Evolutionary conservation across 2,888 invertebrate genomes (phyloP).

Genomic region (Koerneria pararmatus): DNA sequence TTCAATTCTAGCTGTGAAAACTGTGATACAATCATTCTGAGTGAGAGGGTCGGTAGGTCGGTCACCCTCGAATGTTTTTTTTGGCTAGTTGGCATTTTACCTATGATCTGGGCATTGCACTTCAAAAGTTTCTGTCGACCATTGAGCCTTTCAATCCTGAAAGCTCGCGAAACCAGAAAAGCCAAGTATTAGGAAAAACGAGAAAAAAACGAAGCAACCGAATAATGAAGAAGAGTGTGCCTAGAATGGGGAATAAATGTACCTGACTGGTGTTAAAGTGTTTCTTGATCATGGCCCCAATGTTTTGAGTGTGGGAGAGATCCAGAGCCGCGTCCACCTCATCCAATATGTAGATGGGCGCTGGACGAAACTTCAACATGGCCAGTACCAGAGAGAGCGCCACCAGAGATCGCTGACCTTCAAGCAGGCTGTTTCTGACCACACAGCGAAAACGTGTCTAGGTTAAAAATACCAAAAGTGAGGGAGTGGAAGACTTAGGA

Average conservation of each 20-base stretch:
- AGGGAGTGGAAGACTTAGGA: too few species aligned
- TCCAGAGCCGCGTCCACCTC: conserved; percentile 93
- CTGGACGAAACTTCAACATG: conserved; percentile 92
- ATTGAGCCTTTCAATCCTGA: too few species aligned
- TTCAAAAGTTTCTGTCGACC: too few species aligned
- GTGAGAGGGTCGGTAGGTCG: too few species aligned
- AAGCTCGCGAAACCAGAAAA: conserved; percentile 6
- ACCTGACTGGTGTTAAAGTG: conserved; percentile 85
- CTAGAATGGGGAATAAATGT: conserved; percentile 25
- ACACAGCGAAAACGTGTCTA: too few species aligned
- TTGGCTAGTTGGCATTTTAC: too few species aligned
- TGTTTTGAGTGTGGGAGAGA: conserved; percentile 95
- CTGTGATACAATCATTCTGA: too few species aligned
- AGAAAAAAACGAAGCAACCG: background rate
- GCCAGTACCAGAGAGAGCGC: conserved; percentile 91
- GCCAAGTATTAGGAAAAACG: background rate
- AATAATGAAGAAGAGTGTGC: background rate
- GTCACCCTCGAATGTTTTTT: too few species aligned
- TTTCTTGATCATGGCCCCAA: conserved; percentile 84
- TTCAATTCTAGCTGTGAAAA: too few species aligned
- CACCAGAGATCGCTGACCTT: conserved; percentile 71
- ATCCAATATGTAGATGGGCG: conserved; percentile 94
- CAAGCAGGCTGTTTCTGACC: too few species aligned
- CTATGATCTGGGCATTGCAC: too few species aligned
- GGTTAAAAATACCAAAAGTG: too few species aligned